A percentile compares a stretch with the other conserved stretches of the same genome.
Evolutionary conservation across 2,888 invertebrate genomes (phyloP).

Genomic region (Lordiphosa fenestrarum): DNA sequence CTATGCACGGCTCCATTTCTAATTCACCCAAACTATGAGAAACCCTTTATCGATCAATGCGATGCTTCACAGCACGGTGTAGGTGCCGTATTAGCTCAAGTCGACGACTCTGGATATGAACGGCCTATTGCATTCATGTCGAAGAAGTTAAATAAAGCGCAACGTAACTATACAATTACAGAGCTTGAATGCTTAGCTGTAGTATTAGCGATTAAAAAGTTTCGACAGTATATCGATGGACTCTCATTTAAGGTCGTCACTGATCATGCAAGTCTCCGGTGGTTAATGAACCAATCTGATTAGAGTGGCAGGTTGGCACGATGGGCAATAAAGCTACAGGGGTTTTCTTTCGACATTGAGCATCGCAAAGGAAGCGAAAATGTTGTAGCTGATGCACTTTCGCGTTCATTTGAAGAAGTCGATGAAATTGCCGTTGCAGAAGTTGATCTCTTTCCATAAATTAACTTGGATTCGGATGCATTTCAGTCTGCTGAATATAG

Average conservation of each 20-base stretch:
- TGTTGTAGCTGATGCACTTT: conserved; percentile 7
- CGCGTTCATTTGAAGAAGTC: background rate
- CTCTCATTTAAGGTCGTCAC: conserved; percentile 1
- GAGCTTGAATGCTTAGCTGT: conserved; percentile 10
- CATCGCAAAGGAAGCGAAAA: conserved; percentile 3
- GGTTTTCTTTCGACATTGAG: conserved; percentile 1
- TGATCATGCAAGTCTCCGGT: conserved; percentile 9
- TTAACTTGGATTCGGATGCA: background rate
- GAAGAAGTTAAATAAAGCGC: conserved; percentile 13
- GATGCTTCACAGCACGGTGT: too few species aligned
- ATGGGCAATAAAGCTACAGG: conserved; percentile 1
- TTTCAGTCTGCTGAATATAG: too few species aligned
- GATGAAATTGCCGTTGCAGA: background rate
- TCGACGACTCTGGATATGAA: conserved; percentile 4
- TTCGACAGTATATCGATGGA: background rate
- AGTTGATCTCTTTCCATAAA: background rate
- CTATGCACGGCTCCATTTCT: too few species aligned
- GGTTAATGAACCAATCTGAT: conserved; percentile 12
- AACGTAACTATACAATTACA: conserved; percentile 13
- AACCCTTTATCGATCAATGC: too few species aligned
- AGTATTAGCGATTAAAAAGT: background rate
- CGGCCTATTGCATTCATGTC: conserved; percentile 20
- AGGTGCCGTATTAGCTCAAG: too few species aligned
- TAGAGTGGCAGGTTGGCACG: background rate
- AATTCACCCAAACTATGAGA: too few species aligned